Percentiles rank a stretch among this genome's conserved stretches.
Evolutionary conservation across 2,797 vertebrate species (phyloP).

Genomic region (Falco novaeseelandiae): DNA sequence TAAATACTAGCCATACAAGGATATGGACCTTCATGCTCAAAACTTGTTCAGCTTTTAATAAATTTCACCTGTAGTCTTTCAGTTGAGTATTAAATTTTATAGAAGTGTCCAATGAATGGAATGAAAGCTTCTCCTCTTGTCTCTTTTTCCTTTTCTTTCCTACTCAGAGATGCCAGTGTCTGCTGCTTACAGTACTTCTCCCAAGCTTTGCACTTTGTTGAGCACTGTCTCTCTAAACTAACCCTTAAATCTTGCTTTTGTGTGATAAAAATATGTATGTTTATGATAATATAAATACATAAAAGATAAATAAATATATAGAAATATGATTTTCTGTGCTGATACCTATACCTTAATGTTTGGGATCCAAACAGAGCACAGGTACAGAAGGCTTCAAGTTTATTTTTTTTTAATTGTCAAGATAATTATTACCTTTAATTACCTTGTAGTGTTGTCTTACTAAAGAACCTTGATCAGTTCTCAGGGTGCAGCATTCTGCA

Average conservation of each 20-base stretch:
- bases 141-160: neutral
- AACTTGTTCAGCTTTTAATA: neutral
- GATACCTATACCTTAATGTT: neutral
- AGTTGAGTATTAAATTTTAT: neutral
- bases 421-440: neutral
- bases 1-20: neutral
- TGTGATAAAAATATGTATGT: neutral
- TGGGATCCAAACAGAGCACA: neutral
- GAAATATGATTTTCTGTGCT: neutral
- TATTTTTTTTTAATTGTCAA: neutral
- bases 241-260: neutral
- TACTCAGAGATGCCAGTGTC: neutral
- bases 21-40: neutral
- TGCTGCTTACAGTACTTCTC: neutral
- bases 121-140: neutral
- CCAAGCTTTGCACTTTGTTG: neutral
- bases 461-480: neutral
- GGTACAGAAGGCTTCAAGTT: neutral
- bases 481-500: neutral
- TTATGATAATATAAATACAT: neutral
- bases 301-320: neutral
- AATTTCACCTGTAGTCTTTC: neutral
- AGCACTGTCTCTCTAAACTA: neutral
- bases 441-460: neutral
- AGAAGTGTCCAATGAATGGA: neutral